Evolutionary conservation across 2,113 vertebrate genomes (phyloP).

Genomic region (Gobiocypris rarus): DNA sequence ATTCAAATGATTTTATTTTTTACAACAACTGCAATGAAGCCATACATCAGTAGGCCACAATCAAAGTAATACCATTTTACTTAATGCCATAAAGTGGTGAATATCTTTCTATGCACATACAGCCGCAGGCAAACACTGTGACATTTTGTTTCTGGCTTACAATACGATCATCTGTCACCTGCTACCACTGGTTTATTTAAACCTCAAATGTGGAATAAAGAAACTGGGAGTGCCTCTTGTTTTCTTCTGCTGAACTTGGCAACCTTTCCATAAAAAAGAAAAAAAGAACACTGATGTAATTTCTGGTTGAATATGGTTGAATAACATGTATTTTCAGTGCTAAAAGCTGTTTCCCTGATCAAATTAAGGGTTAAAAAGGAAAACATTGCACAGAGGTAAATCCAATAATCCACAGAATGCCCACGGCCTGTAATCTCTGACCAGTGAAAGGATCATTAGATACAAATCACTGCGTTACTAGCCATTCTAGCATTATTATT

Average conservation of each 20-base stretch:
- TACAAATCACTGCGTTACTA: slow-evolving; percentile 2
- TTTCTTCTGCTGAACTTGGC: not conserved
- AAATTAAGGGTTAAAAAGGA: slow-evolving; percentile 31
- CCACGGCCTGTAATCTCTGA: slow-evolving; percentile 23
- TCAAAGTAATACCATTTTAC: not conserved
- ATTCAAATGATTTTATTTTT: not conserved
- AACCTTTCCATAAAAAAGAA: not conserved
- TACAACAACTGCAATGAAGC: not conserved
- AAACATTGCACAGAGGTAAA: slow-evolving; percentile 34
- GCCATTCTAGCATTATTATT: not conserved
- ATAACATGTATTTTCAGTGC: not conserved
- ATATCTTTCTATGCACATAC: not conserved
- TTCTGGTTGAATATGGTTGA: not conserved
- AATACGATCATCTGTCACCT: not conserved
- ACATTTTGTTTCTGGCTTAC: not conserved
- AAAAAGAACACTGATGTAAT: not conserved
- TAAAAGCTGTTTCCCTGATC: slow-evolving; percentile 23
- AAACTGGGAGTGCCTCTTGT: slow-evolving; percentile 8
- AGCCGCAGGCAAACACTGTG: not conserved
- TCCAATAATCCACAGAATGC: slow-evolving; percentile 43
- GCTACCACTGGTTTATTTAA: not conserved
- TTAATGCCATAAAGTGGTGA: not conserved
- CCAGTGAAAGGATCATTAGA: not conserved
- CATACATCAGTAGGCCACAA: not conserved
- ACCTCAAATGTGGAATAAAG: slow-evolving; percentile 3